Evolutionary conservation across 2,113 vertebrate genomes (phyloP).

Genomic region (Gallinago jamesoni): DNA sequence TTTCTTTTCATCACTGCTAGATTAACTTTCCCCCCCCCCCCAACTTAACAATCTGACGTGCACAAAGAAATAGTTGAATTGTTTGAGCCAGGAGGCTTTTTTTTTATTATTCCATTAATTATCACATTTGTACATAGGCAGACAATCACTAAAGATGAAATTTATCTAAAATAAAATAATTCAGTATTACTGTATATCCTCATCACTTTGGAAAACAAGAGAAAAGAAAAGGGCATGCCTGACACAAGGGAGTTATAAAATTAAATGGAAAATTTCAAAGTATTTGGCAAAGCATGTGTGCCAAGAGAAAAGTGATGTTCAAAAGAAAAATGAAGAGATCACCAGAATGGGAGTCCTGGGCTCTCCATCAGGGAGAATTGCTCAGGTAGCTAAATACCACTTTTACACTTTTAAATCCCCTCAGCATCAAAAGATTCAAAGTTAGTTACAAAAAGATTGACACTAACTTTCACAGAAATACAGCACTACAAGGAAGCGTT

Average conservation of each 20-base stretch:
- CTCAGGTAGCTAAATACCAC: background rate
- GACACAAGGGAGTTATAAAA: background rate
- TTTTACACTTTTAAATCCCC: background rate
- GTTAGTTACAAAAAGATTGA: background rate
- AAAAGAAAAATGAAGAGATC: background rate
- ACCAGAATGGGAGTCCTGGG: background rate
- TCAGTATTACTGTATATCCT: background rate
- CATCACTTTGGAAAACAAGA: background rate
- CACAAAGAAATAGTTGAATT: background rate
- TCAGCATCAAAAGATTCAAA: background rate
- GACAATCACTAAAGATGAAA: background rate
- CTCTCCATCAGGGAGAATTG: background rate
- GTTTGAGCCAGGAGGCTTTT: background rate
- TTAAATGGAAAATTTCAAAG: background rate
- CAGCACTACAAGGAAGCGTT: background rate
- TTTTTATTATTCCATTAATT: background rate
- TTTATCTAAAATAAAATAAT: background rate
- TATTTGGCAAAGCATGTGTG: background rate
- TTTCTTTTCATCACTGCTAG: background rate
- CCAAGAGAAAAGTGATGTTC: background rate
- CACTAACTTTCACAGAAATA: background rate
- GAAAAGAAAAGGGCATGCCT: background rate
- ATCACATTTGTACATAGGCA: background rate
- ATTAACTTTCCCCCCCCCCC: background rate
- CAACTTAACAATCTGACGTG: background rate